A percentile compares a stretch with the other conserved stretches of the same genome.
Conservation (phyloP, 2,888 invertebrate genomes). For the Xylocampa areola region DNA sequence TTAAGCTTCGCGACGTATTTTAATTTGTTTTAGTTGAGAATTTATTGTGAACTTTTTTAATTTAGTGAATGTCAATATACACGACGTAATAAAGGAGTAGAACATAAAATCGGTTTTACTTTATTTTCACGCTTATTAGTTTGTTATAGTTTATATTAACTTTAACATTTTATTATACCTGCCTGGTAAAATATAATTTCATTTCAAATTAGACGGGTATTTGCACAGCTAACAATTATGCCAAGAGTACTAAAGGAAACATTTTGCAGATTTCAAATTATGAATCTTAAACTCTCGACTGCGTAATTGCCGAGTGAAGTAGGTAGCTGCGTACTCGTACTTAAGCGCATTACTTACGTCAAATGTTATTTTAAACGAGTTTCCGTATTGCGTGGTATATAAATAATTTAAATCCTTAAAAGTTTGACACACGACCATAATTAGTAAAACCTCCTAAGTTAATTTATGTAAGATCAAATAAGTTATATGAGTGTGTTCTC, state of each 20-base stretch:
- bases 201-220: constrained; percentile 2
- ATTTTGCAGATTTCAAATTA: constrained; percentile 27
- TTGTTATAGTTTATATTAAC: constrained; percentile 20
- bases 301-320: constrained; percentile 16
- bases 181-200: constrained; percentile 2
- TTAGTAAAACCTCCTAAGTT: constrained; percentile 61
- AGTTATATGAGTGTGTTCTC: constrained; percentile 65
- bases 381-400: constrained; percentile 39
- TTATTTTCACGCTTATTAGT: constrained; percentile 19
- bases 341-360: constrained; percentile 47
- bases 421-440: constrained; percentile 58
- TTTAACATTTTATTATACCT: constrained; percentile 4
- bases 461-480: constrained; percentile 68
- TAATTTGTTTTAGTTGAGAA: constrained; percentile 59
- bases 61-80: constrained; percentile 46
- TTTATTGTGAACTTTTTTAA: constrained; percentile 56
- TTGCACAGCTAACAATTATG: constrained; percentile 12
- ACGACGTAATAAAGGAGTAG: constrained; percentile 20
- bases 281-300: constrained; percentile 16
- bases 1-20: constrained; percentile 56
- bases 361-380: constrained; percentile 44
- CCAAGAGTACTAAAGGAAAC: constrained; percentile 14
- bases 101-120: constrained; percentile 23
- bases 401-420: constrained; percentile 57
- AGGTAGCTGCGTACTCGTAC: constrained; percentile 13